phyloP scores from a whole-genome alignment of 2,113 vertebrate species.

The Chloropsis hardwickii region DNA sequence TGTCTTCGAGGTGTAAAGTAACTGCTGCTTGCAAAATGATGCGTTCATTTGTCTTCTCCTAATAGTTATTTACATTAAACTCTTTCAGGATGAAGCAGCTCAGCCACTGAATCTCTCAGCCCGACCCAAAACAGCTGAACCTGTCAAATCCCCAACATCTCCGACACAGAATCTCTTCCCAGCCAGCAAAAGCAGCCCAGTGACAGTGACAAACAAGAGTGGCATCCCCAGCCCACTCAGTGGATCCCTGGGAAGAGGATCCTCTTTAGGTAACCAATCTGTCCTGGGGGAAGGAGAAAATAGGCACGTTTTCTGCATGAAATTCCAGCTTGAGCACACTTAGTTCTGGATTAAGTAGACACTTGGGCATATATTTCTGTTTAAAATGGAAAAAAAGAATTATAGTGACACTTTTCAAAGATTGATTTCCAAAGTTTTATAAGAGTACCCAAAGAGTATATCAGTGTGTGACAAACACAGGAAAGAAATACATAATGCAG shows the following conservation, averaged over 20 bases:
- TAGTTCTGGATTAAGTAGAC: not conserved
- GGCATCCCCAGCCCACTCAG: constrained; percentile 88
- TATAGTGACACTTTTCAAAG: not conserved
- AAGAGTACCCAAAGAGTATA: not conserved
- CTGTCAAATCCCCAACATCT: constrained; percentile 91
- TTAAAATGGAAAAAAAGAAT: not conserved
- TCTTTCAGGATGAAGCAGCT: constrained; percentile 91
- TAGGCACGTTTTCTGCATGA: not conserved
- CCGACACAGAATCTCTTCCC: constrained; percentile 92
- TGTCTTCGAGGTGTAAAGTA: constrained; percentile 81
- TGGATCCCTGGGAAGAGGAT: constrained; percentile 84
- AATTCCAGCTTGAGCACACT: not conserved
- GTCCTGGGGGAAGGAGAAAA: not conserved
- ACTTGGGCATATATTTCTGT: not conserved
- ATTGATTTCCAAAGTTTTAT: not conserved
- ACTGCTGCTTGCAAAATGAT: constrained; percentile 73
- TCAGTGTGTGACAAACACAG: not conserved
- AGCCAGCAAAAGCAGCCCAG: constrained; percentile 90
- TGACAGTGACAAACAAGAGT: constrained; percentile 85
- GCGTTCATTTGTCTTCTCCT: constrained; percentile 79
- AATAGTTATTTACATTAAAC: constrained; percentile 76
- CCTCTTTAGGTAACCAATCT: constrained; percentile 89
- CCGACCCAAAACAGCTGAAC: constrained; percentile 92
- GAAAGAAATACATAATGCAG: not conserved
- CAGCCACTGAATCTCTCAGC: constrained; percentile 98